phyloP scores from a whole-genome alignment of 37 sponge, comb jelly and placozoan genomes.

The Hexactinellida sp. region DNA sequence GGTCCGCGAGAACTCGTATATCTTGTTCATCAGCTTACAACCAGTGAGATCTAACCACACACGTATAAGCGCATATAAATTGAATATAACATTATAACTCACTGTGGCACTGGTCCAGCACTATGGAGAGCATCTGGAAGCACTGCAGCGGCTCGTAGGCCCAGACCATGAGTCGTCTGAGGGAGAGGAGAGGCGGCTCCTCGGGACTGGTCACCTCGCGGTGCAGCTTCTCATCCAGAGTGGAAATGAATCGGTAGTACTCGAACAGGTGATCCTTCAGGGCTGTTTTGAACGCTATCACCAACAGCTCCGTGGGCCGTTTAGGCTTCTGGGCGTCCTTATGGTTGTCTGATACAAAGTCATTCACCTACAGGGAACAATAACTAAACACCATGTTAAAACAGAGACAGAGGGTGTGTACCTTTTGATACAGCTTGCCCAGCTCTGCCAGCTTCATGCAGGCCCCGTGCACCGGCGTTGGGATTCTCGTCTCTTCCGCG shows the following conservation, averaged over 20 bases:
- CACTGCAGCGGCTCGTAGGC: conserved; percentile 75
- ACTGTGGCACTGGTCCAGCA: conserved; percentile 64
- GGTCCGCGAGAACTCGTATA: background rate
- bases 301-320: background rate
- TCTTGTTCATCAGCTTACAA: background rate
- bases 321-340: background rate
- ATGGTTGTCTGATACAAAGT: background rate
- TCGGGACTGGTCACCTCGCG: background rate
- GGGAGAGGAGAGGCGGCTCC: conserved; percentile 37
- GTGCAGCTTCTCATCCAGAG: conserved; percentile 66
- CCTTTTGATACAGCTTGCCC: conserved; percentile 78
- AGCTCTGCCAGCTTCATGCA: conserved; percentile 81
- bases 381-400: background rate
- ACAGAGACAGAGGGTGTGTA: conserved; percentile 17
- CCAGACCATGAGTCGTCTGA: conserved; percentile 85
- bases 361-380: background rate
- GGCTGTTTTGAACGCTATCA: conserved; percentile 78
- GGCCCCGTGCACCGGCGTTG: conserved; percentile 35
- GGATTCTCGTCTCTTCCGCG: conserved; percentile 31
- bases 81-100: conserved; percentile 2
- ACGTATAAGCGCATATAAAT: no score
- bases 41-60: background rate
- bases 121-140: conserved; percentile 51
- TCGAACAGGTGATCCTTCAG: conserved; percentile 75
- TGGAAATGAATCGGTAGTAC: conserved; percentile 84